A percentile compares a stretch with the other conserved stretches of the same genome.
phyloP scores from a whole-genome alignment of 2,113 vertebrate species.

The Nycticryphes semicollaris region DNA sequence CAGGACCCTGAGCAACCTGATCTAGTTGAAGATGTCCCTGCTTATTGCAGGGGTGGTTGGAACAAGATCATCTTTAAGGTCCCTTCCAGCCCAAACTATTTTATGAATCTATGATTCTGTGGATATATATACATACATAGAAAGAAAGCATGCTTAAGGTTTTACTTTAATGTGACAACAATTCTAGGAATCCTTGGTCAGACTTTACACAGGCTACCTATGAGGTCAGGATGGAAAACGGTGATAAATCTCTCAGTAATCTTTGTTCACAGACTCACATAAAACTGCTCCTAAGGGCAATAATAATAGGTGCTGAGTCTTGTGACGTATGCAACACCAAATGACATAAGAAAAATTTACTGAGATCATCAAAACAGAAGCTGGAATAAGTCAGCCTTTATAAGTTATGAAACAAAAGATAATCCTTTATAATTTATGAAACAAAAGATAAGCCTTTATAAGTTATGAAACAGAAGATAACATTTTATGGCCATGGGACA shows the following conservation, averaged over 20 bases:
- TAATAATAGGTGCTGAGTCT: not conserved
- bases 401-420: not conserved
- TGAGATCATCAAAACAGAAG: not conserved
- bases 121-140: not conserved
- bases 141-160: not conserved
- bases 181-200: not conserved
- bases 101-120: not conserved
- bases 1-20: not conserved
- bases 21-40: not conserved
- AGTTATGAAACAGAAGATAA: not conserved
- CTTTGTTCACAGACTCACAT: fast-evolving
- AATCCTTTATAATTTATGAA: too few species aligned
- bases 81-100: not conserved
- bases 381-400: not conserved
- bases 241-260: not conserved
- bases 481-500: not conserved
- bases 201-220: not conserved
- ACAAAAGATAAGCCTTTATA: not conserved
- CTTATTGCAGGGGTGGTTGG: not conserved
- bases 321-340: not conserved
- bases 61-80: not conserved
- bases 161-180: not conserved
- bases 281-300: not conserved
- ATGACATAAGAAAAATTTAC: not conserved
- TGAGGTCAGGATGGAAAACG: not conserved